phyloP scores from a whole-genome alignment of 1,140 invertebrate species.

The Heliothis virescens region DNA sequence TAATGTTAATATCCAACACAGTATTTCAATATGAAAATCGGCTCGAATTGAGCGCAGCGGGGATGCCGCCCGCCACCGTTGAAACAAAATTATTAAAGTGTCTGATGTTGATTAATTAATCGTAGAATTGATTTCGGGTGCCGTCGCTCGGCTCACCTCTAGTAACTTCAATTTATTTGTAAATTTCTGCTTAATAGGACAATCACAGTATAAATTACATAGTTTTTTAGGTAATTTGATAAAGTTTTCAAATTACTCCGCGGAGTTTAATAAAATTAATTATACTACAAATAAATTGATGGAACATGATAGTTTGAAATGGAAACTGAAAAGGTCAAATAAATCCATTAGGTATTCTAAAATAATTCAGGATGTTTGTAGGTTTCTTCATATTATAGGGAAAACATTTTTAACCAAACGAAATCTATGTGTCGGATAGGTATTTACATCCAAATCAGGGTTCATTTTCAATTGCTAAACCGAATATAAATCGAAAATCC shows the following conservation, averaged over 20 bases:
- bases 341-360: neutral
- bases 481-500: constrained; percentile 2
- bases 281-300: constrained; percentile 3
- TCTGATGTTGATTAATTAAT: constrained; percentile 63
- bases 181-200: constrained; percentile 15
- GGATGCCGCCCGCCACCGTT: constrained; percentile 47
- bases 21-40: constrained; percentile 70
- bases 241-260: constrained; percentile 35
- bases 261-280: neutral
- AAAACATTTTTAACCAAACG: no score
- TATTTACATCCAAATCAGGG: neutral
- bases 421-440: no score
- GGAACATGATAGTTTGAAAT: neutral
- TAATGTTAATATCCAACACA: constrained; percentile 70
- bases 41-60: constrained; percentile 60
- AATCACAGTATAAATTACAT: constrained; percentile 4
- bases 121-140: constrained; percentile 59
- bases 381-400: no score
- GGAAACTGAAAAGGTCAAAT: neutral
- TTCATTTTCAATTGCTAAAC: neutral
- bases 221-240: constrained; percentile 30
- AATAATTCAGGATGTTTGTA: no score
- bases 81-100: constrained; percentile 63
- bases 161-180: constrained; percentile 49
- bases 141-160: constrained; percentile 46